Base-by-base conservation (phyloP, 2,113 vertebrate species). In the Chaenocephalus aceratus region DNA sequence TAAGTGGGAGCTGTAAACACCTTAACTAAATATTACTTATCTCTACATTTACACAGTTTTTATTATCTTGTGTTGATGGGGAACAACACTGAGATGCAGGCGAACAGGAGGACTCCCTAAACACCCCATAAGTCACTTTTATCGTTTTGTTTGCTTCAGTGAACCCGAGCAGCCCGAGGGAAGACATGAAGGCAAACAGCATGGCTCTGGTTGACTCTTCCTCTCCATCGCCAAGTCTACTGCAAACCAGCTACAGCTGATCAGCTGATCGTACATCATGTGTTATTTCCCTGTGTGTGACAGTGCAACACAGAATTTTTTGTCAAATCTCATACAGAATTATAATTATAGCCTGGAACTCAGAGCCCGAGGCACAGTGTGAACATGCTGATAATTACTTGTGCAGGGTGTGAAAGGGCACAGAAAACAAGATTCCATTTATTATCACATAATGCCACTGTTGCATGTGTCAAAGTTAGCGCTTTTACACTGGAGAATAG, bases 91-190 rank as follows among this genome's bases (percentile, higher is more conserved):
- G 62, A 16, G 54, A n/a, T 6, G 1, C n/a, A 71, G 51, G 69
- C 2, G 57, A 51, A 63, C 66, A 74, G 52, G 60, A 12, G 1
- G 64, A 41, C 61, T 36, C 68, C 62, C 78, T 61, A 68, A 82
- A 80, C 60, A 56, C 65, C 60, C 41, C 8, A 70, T 79, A 64
- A 82, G 78, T 88, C 71, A 69, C 46, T 79, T 89, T 91, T 86
- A 92, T 86, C 48, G 89, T 78, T 82, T 46, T 88, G 89, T 92
- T 92, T 93, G 78, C 71, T 30, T 44, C 69, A 63, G 15, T 61
- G 62, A 80, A 81, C 68, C 83, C 68, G 9, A 62, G 65, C 67
- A 62, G 76, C 86, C 87, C 60, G 63, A 13, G 75, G 86, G 83
- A 78, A 63, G 54, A 10, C 71, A 64, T 5, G 5, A 69, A 73